A percentile compares a stretch with the other conserved stretches of the same genome.
phyloP scores from a whole-genome alignment of 2,113 vertebrate genomes.

The Centropus unirufus region DNA sequence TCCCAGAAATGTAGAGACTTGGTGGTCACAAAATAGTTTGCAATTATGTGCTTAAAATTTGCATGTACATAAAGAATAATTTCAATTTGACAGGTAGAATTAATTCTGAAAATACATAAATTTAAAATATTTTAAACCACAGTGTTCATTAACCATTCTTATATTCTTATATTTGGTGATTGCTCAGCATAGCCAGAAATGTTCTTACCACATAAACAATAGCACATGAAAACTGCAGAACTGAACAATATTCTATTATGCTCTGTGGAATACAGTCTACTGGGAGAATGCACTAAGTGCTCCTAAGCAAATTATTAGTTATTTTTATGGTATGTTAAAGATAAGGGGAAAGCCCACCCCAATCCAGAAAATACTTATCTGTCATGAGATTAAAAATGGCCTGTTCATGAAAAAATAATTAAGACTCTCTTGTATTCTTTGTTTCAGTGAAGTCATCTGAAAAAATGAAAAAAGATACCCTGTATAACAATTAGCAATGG shows the following conservation, averaged over 20 bases:
- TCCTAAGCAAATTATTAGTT: neutral
- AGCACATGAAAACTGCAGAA: neutral
- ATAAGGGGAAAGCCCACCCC: neutral
- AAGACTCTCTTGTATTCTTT: neutral
- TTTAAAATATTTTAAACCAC: neutral
- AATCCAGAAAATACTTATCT: neutral
- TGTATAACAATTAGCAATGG: neutral
- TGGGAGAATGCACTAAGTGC: neutral
- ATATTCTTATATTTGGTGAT: neutral
- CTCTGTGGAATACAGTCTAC: neutral
- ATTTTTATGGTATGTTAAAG: neutral
- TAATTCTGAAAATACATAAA: neutral
- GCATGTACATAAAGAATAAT: neutral
- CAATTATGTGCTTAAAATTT: neutral
- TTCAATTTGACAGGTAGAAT: neutral
- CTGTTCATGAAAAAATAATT: neutral
- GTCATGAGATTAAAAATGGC: neutral
- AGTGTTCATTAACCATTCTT: neutral
- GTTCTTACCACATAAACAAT: neutral
- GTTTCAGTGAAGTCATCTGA: neutral
- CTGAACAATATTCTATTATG: neutral
- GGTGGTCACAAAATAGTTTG: neutral
- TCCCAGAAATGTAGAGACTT: neutral
- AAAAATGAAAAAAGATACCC: neutral
- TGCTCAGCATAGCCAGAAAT: neutral